Evolutionary conservation across 2,797 vertebrate species (phyloP).

Genomic region (Lateolabrax maculatus): DNA sequence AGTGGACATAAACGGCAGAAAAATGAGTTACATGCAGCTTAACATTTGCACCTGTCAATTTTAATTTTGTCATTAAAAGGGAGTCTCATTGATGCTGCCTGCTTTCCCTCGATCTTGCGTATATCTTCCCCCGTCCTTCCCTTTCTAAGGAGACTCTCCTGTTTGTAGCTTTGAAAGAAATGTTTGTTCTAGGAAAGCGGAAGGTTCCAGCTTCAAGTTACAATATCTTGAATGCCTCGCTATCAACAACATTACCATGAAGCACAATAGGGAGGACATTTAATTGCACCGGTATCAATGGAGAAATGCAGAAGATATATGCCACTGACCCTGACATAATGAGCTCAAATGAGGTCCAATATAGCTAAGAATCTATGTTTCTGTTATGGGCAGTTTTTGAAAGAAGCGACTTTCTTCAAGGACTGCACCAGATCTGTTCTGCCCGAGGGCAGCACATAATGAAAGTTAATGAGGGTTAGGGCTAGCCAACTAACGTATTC

Average conservation of each 20-base stretch:
- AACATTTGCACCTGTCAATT: not conserved
- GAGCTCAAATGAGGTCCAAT: not conserved
- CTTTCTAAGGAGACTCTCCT: not conserved
- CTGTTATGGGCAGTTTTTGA: conserved; percentile 3
- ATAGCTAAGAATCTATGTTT: not conserved
- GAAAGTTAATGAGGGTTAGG: conserved; percentile 64
- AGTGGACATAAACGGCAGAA: not conserved
- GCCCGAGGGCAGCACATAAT: conserved; percentile 52
- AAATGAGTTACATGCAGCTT: not conserved
- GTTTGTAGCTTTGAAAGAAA: not conserved
- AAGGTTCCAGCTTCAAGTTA: not conserved
- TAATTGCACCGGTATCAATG: not conserved
- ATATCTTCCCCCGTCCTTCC: not conserved
- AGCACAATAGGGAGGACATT: not conserved
- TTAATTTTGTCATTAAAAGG: not conserved
- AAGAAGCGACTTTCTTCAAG: conserved; percentile 24
- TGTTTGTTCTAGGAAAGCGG: not conserved
- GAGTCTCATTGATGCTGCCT: not conserved
- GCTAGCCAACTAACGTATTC: conserved; percentile 58
- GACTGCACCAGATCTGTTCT: conserved; percentile 26
- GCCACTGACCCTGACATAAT: not conserved
- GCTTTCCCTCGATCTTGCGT: not conserved
- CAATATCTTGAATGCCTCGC: not conserved
- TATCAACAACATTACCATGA: not conserved
- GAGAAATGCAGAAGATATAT: not conserved